Evolutionary conservation across 2,113 vertebrate genomes (phyloP).

Genomic region (Hypanus sabinus): DNA sequence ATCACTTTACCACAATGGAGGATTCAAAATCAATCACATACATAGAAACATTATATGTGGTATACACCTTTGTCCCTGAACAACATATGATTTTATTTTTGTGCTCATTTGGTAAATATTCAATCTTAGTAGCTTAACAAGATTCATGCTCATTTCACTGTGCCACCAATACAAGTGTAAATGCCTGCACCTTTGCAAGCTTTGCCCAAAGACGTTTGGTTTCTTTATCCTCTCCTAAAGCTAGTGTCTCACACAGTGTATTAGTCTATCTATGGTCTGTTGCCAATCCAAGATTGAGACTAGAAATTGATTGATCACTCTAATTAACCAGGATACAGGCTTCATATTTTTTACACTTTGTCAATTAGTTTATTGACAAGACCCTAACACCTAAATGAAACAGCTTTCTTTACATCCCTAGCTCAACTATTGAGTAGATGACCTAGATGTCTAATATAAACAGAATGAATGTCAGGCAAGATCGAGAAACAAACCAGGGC

Average conservation of each 20-base stretch:
- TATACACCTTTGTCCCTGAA: background rate
- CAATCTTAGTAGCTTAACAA: background rate
- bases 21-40: background rate
- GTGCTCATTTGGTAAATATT: background rate
- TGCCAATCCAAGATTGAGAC: background rate
- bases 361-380: background rate
- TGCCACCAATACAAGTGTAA: conserved; percentile 10
- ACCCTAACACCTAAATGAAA: too few species aligned
- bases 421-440: too few species aligned
- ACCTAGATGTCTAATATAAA: background rate
- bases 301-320: background rate
- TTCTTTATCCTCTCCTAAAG: background rate
- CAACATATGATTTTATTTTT: background rate
- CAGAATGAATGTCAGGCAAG: background rate
- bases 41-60: background rate
- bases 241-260: background rate
- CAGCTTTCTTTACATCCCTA: background rate
- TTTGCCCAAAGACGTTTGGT: background rate
- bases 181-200: background rate
- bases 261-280: background rate
- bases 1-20: background rate
- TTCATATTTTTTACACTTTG: background rate
- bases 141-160: background rate
- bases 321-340: background rate
- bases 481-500: background rate